phyloP scores from a whole-genome alignment of 2,888 invertebrate species.

The Orchesellides sinensis region DNA sequence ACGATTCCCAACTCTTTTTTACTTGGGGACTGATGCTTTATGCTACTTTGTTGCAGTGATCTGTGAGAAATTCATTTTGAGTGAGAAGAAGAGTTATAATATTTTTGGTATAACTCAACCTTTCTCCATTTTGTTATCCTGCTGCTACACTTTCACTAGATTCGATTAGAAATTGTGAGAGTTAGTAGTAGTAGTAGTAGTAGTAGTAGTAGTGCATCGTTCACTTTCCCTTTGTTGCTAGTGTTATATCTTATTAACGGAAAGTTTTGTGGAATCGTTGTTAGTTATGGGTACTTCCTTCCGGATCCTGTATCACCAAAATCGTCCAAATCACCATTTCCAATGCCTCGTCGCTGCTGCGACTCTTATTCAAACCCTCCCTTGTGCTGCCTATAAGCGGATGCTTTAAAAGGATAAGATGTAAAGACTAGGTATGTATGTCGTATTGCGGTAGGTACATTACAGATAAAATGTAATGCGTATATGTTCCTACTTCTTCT shows the following conservation, averaged over 20 bases:
- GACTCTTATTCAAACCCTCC: too few species aligned
- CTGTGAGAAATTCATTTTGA: constrained; percentile 19
- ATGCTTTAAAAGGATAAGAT: too few species aligned
- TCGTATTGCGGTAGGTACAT: too few species aligned
- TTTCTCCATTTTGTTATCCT: not conserved
- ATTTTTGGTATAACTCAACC: constrained; percentile 16
- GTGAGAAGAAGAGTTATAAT: not conserved
- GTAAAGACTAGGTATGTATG: too few species aligned
- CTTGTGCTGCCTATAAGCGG: too few species aligned
- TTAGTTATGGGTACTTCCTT: constrained; percentile 49
- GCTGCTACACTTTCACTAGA: too few species aligned
- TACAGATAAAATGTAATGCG: too few species aligned
- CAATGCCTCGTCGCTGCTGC: not conserved
- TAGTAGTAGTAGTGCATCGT: too few species aligned
- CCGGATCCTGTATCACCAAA: constrained; percentile 31
- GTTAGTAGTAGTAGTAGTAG: too few species aligned
- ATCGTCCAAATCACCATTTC: constrained; percentile 33
- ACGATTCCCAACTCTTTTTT: constrained; percentile 39
- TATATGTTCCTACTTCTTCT: too few species aligned
- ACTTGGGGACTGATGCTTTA: not conserved
- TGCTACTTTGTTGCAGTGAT: constrained; percentile 5
- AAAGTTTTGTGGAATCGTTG: constrained; percentile 35
- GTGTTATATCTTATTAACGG: constrained; percentile 49
- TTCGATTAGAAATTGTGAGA: too few species aligned
- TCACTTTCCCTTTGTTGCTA: constrained; percentile 2